These are phyloP conservation scores for Drosophila nr. perissopoda DNA, from an alignment of 2,888 invertebrate genomes.

Conservation along the genomic window DNA sequence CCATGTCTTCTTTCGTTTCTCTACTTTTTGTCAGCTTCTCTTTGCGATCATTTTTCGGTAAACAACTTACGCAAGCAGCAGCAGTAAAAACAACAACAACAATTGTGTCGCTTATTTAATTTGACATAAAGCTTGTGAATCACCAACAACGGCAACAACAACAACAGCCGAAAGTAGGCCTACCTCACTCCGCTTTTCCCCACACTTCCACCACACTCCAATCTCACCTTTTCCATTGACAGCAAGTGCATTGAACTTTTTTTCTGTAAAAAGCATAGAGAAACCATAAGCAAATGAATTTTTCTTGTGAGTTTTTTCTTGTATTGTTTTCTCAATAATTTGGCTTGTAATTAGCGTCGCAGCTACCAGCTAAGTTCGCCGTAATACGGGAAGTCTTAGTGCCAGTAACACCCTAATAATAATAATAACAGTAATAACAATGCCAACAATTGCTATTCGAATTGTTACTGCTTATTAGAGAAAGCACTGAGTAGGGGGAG, in stretches of 20 bases:
- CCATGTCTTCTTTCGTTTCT: constrained; percentile 23
- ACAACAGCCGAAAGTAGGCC: constrained; percentile 63
- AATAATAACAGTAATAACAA: constrained; percentile 24
- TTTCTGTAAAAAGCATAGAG: constrained; percentile 19
- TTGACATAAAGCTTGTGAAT: constrained; percentile 77
- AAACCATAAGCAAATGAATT: constrained; percentile 38
- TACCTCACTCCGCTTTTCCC: constrained; percentile 12
- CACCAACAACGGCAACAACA: constrained; percentile 38
- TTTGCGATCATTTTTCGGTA: constrained; percentile 64
- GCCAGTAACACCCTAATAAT: constrained; percentile 6
- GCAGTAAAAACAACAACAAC: constrained; percentile 32
- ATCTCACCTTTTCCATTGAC: neutral
- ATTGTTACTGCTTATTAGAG: constrained; percentile 40
- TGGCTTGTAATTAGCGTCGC: constrained; percentile 45
- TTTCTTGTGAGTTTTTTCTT: neutral
- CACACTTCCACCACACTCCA: neutral
- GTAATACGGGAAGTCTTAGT: constrained; percentile 45
- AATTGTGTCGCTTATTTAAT: constrained; percentile 63
- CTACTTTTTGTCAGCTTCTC: constrained; percentile 20
- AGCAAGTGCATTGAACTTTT: constrained; percentile 69
- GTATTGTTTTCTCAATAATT: constrained; percentile 15
- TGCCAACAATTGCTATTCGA: constrained; percentile 52
- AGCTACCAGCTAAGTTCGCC: constrained; percentile 2
- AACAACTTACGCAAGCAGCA: constrained; percentile 79
- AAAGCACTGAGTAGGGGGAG: constrained; percentile 21